Percentiles rank a stretch among this genome's conserved stretches.
Evolutionary conservation across 2,797 vertebrate genomes (phyloP).

Genomic region (Echeneis naucrates): DNA sequence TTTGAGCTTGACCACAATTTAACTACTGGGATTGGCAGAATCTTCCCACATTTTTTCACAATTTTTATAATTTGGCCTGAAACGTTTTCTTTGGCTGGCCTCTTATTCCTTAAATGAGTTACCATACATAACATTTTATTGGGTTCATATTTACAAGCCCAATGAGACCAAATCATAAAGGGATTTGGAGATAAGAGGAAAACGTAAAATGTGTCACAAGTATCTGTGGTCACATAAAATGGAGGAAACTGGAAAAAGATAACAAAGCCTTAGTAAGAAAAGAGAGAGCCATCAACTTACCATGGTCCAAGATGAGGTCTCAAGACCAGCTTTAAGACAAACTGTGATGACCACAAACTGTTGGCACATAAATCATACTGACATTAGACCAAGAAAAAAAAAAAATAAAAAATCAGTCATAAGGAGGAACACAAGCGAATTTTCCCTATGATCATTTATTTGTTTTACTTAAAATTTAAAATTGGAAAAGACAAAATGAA

Average conservation of each 20-base stretch:
- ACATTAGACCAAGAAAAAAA: conserved; percentile 13
- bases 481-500: conserved; percentile 20
- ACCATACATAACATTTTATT: conserved; percentile 33
- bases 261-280: conserved; percentile 31
- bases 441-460: conserved; percentile 1
- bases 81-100: neutral
- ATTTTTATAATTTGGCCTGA: neutral
- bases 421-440: neutral
- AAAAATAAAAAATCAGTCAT: neutral
- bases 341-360: conserved; percentile 99
- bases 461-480: conserved; percentile 1
- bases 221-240: conserved; percentile 46
- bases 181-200: conserved; percentile 37
- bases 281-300: conserved; percentile 82
- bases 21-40: neutral
- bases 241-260: conserved; percentile 50
- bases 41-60: neutral
- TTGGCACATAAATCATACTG: conserved; percentile 64
- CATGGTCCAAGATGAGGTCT: conserved; percentile 98
- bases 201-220: conserved; percentile 58
- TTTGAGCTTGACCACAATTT: neutral
- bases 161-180: conserved; percentile 50
- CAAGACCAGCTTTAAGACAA: conserved; percentile 97
- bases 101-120: conserved; percentile 19
- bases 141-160: conserved; percentile 47